Evolutionary conservation across 2,888 invertebrate species (phyloP).

Genomic region (Aphidius colemani): DNA sequence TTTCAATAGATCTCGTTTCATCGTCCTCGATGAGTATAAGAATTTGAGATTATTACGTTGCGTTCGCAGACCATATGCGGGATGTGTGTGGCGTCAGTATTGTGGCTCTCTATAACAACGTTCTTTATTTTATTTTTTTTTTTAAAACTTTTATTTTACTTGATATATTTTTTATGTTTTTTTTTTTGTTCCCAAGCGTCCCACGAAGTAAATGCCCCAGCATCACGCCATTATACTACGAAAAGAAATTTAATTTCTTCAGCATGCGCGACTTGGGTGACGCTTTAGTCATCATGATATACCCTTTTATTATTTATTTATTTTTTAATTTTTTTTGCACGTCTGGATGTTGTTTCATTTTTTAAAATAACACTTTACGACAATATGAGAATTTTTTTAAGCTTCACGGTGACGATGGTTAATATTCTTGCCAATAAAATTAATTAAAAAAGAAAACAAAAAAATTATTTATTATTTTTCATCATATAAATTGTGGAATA

Average conservation of each 20-base stretch:
- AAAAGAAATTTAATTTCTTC: slow-evolving; percentile 52
- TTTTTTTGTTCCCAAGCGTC: slow-evolving; percentile 4
- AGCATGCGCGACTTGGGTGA: slow-evolving; percentile 47
- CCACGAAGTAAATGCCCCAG: slow-evolving; percentile 21
- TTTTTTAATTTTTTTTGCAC: too few relatives aligned
- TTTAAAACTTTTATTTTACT: slow-evolving; percentile 15
- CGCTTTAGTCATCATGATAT: slow-evolving; percentile 26
- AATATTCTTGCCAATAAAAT: too few relatives aligned
- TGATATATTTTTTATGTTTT: slow-evolving; percentile 16
- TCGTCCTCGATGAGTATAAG: not conserved
- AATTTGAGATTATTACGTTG: slow-evolving; percentile 27
- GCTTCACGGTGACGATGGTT: not conserved
- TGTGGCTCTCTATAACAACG: not conserved
- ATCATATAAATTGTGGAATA: too few relatives aligned
- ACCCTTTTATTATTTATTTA: slow-evolving; percentile 6
- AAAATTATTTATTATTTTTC: too few relatives aligned
- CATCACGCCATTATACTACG: slow-evolving; percentile 18
- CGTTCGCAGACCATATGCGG: slow-evolving; percentile 36
- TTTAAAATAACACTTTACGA: too few relatives aligned
- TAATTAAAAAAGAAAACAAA: too few relatives aligned
- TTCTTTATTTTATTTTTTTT: slow-evolving; percentile 21
- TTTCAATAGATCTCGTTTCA: slow-evolving; percentile 18
- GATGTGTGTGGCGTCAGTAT: slow-evolving; percentile 32
- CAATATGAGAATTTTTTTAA: not conserved
- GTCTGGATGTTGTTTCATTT: too few relatives aligned